Evolutionary conservation across 2,797 vertebrate species (phyloP).

Genomic region (Gephyroberyx darwinii): DNA sequence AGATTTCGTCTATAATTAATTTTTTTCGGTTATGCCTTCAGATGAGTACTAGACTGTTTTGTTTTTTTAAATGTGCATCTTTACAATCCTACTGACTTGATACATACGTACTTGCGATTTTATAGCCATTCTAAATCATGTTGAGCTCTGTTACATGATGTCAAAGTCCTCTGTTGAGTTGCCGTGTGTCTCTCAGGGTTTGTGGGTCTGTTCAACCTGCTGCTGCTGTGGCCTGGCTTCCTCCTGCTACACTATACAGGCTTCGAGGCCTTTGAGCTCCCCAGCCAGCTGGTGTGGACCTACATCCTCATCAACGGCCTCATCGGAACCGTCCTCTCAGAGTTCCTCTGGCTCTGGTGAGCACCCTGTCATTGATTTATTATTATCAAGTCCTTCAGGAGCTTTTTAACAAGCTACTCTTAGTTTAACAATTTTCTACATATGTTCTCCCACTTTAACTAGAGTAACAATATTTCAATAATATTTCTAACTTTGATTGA

Average conservation of each 20-base stretch:
- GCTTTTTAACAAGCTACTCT: not conserved
- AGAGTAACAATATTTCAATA: not conserved
- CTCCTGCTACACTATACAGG: conserved; percentile 95
- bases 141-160: not conserved
- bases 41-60: no score
- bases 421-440: not conserved
- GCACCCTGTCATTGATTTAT: conserved; percentile 33
- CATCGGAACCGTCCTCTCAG: conserved; percentile 94
- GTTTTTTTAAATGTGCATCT: no score
- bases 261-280: conserved; percentile 94
- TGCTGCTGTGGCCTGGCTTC: conserved; percentile 97
- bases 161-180: not conserved
- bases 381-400: not conserved
- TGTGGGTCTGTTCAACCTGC: conserved; percentile 94
- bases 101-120: no score
- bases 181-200: conserved; percentile 84
- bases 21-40: no score
- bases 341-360: conserved; percentile 98
- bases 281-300: conserved; percentile 91
- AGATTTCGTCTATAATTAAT: no score
- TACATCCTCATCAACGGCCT: conserved; percentile 97
- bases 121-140: not conserved
- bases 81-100: no score
- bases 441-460: not conserved
- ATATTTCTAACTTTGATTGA: not conserved